A percentile compares a stretch with the other conserved stretches of the same genome.
These are phyloP conservation scores for Podabrus alpinus DNA, from an alignment of 2,888 invertebrate species.

Conservation along the genomic window DNA sequence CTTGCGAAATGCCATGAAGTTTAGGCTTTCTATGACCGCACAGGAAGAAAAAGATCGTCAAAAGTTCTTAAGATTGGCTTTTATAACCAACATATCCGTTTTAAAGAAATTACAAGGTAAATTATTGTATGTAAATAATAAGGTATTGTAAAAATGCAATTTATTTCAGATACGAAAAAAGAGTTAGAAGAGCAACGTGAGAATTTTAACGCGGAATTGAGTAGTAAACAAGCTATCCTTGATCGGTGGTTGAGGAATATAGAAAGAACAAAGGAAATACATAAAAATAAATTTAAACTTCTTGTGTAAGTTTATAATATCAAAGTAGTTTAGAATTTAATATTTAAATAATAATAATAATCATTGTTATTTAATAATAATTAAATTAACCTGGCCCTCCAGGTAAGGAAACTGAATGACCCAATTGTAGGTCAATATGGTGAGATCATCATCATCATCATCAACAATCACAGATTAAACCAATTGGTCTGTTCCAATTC, in stretches of 20 bases:
- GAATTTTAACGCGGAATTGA: neutral
- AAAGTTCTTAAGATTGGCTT: constrained; percentile 55
- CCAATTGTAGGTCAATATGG: too few species aligned
- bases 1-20: constrained; percentile 54
- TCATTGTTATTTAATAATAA: too few species aligned
- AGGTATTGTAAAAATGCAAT: neutral
- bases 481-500: too few species aligned
- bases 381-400: too few species aligned
- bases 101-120: neutral
- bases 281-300: neutral
- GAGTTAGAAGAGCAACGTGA: neutral
- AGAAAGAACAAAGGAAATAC: neutral
- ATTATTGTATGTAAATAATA: neutral
- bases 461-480: too few species aligned
- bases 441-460: too few species aligned
- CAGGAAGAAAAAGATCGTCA: constrained; percentile 57
- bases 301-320: neutral
- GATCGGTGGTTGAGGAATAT: neutral
- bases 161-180: neutral
- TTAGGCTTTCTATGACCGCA: constrained; percentile 56
- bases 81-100: constrained; percentile 51
- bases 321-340: too few species aligned
- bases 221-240: neutral
- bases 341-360: too few species aligned
- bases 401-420: too few species aligned